Base-by-base conservation (phyloP, 2,797 vertebrate species). In the Lagorchestes hirsutus region DNA sequence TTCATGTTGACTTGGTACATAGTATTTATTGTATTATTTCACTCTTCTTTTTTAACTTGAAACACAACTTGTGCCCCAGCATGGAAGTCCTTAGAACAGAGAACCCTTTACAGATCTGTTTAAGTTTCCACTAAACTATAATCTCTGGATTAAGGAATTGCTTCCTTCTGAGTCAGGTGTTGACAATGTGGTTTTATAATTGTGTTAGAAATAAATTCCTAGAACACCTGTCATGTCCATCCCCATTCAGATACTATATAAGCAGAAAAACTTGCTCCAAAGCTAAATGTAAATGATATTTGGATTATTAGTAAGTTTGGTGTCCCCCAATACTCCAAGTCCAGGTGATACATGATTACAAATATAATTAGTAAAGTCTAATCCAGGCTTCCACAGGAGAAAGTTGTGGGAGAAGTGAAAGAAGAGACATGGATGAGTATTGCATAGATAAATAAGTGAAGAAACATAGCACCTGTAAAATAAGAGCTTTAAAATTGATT, bases 81-180 rank as follows among this genome's bases (percentile, higher is more conserved):
- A 87, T 11, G 22, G 10, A 87, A 87, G 3, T 34, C 22, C 24
- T 50, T 50, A 50, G 74, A 87, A 50, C 9, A 28, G 9, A 87
- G 40, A 46, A 2, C 1, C 22, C 9, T 87, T 87, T 27, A 31
- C 55, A 90, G 54, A 54, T 31, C 28, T 91, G 9, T 82, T 93
- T 54, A 14, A 90, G 4, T 27, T 0, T 14, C 40, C 40, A 54
- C 93, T 54, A 54, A 31, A 22, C 0, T 14, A 11, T 46, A 8
- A 3, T 31, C 12, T 58, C 46, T 93, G 95, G 62, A 92, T 9
- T 9, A 58, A 93, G 91, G n/a, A 96, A 92, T 31, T 16, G 28
- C 62, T 34, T 59, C 62, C 93, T 93, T 58, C 40, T 18, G 14
- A 29, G 13, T 22, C 54, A 54, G 94, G 11, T 11, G 5, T 58